These are phyloP conservation scores for Lepidonotus clava DNA, from an alignment of 2,888 invertebrate genomes.

Conservation along the genomic window DNA sequence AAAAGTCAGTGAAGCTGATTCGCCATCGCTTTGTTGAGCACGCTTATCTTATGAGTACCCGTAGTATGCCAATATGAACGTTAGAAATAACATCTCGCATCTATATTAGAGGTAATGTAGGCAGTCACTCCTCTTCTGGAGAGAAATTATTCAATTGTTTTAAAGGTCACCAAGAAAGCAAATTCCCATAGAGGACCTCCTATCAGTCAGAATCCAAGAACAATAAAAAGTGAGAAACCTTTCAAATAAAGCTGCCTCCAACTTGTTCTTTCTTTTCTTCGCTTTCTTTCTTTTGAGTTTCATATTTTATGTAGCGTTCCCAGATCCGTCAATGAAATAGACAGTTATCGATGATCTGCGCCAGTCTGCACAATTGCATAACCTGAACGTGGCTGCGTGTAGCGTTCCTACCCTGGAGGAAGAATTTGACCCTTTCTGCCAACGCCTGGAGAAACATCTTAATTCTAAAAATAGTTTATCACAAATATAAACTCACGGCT, in stretches of 20 bases:
- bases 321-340: not conserved
- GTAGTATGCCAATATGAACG: too few species aligned
- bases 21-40: too few species aligned
- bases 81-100: too few species aligned
- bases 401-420: not conserved
- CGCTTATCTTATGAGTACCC: too few species aligned
- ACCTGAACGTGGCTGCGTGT: not conserved
- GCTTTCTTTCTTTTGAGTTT: not conserved
- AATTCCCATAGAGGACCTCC: too few species aligned
- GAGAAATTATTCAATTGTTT: too few species aligned
- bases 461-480: not conserved
- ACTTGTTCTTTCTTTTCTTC: not conserved
- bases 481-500: not conserved
- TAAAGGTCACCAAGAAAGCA: too few species aligned
- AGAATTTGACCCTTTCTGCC: not conserved
- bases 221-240: too few species aligned
- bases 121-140: too few species aligned
- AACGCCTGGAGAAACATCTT: not conserved
- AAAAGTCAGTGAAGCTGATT: too few species aligned
- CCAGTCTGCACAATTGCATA: not conserved
- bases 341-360: not conserved
- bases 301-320: not conserved
- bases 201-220: too few species aligned
- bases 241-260: not conserved
- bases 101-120: too few species aligned